Evolutionary conservation across 2,888 invertebrate genomes (phyloP).

Genomic region (Exephanes ischioxanthus): DNA sequence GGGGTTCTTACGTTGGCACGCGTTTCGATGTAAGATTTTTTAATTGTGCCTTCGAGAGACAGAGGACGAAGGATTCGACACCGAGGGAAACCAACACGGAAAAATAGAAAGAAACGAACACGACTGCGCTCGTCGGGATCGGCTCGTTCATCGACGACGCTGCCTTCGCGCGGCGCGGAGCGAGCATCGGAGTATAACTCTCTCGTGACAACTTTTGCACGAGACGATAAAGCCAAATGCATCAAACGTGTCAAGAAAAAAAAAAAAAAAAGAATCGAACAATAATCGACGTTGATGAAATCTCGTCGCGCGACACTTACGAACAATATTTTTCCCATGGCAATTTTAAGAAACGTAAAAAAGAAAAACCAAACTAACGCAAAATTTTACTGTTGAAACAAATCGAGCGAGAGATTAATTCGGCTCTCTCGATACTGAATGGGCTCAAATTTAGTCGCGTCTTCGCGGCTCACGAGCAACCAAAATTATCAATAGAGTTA

Average conservation of each 20-base stretch:
- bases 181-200: neutral
- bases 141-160: neutral
- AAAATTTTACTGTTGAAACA: constrained; percentile 29
- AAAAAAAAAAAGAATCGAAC: constrained; percentile 5
- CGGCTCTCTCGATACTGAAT: neutral
- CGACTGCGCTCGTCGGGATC: neutral
- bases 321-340: constrained; percentile 10
- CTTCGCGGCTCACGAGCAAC: constrained; percentile 17
- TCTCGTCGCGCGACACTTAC: constrained; percentile 22
- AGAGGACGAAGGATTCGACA: constrained; percentile 34
- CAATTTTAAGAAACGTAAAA: constrained; percentile 44
- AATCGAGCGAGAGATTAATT: constrained; percentile 8
- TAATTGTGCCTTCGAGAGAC: constrained; percentile 61
- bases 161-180: constrained; percentile 1
- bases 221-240: constrained; percentile 16
- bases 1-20: constrained; percentile 53
- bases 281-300: constrained; percentile 33
- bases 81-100: constrained; percentile 20
- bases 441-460: neutral
- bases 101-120: constrained; percentile 11
- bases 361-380: neutral
- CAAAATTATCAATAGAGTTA: constrained; percentile 54
- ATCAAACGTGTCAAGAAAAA: constrained; percentile 7
- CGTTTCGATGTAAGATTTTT: constrained; percentile 58
- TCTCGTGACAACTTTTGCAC: constrained; percentile 1